Base-by-base conservation (phyloP, 2,888 invertebrate species). In the Parochlus steinenii region DNA sequence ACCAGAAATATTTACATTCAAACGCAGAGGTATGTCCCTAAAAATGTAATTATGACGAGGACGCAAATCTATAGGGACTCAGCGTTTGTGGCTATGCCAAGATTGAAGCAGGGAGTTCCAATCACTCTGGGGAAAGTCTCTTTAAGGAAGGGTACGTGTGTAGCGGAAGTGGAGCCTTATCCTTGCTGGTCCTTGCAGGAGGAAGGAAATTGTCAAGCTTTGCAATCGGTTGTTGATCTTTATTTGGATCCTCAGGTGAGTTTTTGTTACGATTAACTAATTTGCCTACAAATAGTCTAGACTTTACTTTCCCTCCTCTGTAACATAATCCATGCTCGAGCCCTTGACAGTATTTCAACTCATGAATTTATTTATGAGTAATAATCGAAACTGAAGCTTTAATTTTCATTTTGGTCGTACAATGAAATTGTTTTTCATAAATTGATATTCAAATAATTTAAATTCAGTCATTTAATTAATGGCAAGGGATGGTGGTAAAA, bases 171-270 rank as follows among this genome's bases (percentile, higher is more conserved):
- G 44, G 60, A 61, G 44, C 74, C 75, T 12, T 74, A 68, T 62
- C 74, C 73, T 37, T 70, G 66, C 54, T 74, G 75, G 71, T 64
- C 65, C 39, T 63, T 70, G 47, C 75, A 79, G 56, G 77, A 76
- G 56, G 74, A 74, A 58, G 71, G 69, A 26, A 67, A 69, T 54
- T 73, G 74, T 48, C 65, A 65, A 46, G 75, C 74, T 42, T 58
- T 71, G 39, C 77, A 79, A 56, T 77, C 74, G 47, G 77, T 67
- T 36, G 68, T 73, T 42, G 74, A 75, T 55, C 58, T 74, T 46
- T 67, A 64, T 46, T 50, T 72, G 41, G 72, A 73, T 61, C 61
- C 63, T 36, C 60, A 62, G 52, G 58, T 58, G 48, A 54, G 54
- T 53, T 47, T 53, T 52, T 55, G 50, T n/a, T n/a, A n/a, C n/a